These are phyloP conservation scores for Galago senegalensis DNA, from an alignment of 2,797 vertebrate species.

Conservation along the genomic window DNA sequence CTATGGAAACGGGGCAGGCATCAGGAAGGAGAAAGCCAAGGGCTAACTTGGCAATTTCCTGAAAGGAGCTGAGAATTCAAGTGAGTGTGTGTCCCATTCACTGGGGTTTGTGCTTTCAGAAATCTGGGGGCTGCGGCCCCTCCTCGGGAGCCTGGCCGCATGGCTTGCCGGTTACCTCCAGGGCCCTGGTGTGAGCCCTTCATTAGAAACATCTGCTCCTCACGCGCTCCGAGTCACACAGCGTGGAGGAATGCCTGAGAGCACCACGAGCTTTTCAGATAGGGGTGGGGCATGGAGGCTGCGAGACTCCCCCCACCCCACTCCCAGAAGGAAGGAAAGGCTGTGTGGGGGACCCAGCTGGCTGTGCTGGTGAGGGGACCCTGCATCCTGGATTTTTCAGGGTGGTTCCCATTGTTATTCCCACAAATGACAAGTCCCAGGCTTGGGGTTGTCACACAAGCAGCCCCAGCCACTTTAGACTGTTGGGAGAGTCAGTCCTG, in stretches of 20 bases:
- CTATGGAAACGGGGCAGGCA: slow-evolving; percentile 68
- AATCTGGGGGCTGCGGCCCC: background rate
- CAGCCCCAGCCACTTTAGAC: background rate
- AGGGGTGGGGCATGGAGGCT: background rate
- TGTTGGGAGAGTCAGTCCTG: background rate
- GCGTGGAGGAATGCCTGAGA: background rate
- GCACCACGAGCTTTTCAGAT: background rate
- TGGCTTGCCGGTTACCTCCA: background rate
- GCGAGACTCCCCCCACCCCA: background rate
- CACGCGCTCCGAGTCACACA: background rate
- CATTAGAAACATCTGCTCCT: slow-evolving; percentile 76
- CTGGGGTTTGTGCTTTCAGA: slow-evolving; percentile 55
- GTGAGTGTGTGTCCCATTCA: slow-evolving; percentile 65
- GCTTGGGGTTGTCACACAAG: background rate
- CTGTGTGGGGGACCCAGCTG: background rate
- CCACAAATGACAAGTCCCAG: background rate
- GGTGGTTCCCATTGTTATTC: background rate
- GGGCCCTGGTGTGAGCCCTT: background rate
- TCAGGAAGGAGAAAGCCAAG: slow-evolving; percentile 76
- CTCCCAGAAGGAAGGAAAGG: background rate
- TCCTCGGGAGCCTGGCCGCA: background rate
- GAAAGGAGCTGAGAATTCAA: slow-evolving; percentile 73
- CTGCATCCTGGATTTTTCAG: background rate
- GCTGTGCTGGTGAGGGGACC: background rate
- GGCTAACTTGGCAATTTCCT: slow-evolving; percentile 84